Conservation (phyloP, 2,797 vertebrate genomes). For the Alca torda region DNA sequence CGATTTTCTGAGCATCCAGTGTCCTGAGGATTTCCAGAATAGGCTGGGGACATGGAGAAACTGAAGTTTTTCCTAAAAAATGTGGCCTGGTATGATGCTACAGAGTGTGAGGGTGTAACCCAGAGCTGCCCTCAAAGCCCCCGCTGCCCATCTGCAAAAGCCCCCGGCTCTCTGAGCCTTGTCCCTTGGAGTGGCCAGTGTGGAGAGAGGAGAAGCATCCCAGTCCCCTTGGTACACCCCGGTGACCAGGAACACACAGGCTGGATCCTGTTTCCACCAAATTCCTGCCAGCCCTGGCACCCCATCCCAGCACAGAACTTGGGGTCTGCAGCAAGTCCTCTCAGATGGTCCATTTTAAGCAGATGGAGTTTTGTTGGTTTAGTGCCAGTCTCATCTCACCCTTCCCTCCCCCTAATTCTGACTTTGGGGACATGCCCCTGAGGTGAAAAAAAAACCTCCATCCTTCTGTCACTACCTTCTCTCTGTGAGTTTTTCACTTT, state of each 20-base stretch:
- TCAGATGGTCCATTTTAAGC: not conserved
- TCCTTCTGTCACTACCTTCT: not conserved
- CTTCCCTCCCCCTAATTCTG: not conserved
- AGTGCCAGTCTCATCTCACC: too few relatives aligned
- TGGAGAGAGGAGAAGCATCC: not conserved
- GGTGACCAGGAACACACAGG: too few relatives aligned
- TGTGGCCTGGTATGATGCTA: not conserved
- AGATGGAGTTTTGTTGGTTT: not conserved
- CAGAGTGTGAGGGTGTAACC: too few relatives aligned
- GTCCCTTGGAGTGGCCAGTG: rapidly evolving
- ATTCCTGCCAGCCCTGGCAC: not conserved
- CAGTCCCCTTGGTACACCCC: not conserved
- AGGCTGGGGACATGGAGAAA: not conserved
- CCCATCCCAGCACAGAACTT: not conserved
- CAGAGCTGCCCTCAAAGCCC: not conserved
- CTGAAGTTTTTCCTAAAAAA: not conserved
- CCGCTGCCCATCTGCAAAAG: not conserved
- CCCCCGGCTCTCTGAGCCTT: rapidly evolving
- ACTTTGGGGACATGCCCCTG: not conserved
- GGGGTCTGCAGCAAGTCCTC: rapidly evolving
- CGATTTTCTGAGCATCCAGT: not conserved
- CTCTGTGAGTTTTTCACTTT: not conserved
- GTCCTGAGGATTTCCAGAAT: not conserved
- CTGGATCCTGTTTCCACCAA: not conserved
- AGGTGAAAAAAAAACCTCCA: not conserved